Conservation (phyloP, 2,888 invertebrate species). For the Euplexia lucipara region DNA sequence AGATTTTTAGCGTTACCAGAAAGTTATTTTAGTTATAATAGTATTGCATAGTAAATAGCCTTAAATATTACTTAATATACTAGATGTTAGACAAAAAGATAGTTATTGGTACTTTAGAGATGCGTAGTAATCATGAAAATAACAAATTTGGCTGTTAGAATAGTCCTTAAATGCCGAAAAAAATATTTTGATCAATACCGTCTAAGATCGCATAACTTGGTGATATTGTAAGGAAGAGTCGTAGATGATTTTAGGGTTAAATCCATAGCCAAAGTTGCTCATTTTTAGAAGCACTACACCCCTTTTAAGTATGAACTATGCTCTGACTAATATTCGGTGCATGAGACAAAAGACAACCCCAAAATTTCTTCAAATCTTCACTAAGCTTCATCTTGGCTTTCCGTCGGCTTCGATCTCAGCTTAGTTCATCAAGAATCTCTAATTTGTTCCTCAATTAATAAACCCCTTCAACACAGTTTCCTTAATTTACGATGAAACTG, state of each 20-base stretch:
- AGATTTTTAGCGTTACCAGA: not conserved
- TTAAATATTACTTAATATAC: not conserved
- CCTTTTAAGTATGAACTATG: no score
- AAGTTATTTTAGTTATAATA: not conserved
- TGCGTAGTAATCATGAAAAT: no score
- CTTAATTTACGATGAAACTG: conserved; percentile 47
- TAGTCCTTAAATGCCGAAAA: no score
- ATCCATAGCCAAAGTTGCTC: no score
- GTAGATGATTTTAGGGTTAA: not conserved
- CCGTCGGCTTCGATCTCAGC: not conserved
- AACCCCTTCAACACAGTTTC: conserved; percentile 28
- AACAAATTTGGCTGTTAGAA: no score
- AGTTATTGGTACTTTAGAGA: no score
- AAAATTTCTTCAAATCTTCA: not conserved
- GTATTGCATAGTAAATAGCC: not conserved
- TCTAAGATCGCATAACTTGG: no score
- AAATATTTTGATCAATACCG: no score
- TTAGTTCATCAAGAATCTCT: not conserved
- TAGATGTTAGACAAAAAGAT: no score
- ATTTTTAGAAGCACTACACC: no score
- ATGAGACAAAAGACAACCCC: no score
- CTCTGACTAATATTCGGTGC: no score
- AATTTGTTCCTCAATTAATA: conserved; percentile 20
- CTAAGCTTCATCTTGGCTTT: not conserved
- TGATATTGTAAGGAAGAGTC: not conserved